Conservation (phyloP, 2,113 vertebrate species). For the Dipodomys stephensi region DNA sequence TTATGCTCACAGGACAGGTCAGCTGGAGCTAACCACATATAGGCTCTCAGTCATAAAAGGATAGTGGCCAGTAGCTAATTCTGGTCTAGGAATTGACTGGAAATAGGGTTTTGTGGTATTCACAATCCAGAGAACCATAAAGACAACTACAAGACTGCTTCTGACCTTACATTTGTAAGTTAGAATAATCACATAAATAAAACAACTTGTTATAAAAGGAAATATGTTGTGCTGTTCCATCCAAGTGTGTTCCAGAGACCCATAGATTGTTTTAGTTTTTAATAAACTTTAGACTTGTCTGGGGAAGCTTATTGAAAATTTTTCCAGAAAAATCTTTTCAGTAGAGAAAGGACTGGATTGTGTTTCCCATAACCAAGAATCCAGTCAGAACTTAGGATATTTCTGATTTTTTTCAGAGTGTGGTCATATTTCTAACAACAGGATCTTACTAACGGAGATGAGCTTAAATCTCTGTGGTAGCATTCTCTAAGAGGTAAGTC, state of each 20-base stretch:
- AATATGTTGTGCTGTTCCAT: background rate
- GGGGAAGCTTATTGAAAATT: background rate
- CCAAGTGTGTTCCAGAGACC: background rate
- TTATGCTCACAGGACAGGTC: background rate
- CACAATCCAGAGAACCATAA: background rate
- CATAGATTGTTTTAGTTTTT: background rate
- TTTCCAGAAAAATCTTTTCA: slow-evolving; percentile 34
- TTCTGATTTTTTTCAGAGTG: background rate
- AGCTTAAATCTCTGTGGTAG: background rate
- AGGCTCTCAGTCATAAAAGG: background rate
- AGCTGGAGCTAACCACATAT: background rate
- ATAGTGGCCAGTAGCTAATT: background rate
- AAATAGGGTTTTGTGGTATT: background rate
- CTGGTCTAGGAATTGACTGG: background rate
- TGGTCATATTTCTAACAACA: background rate
- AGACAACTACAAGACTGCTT: background rate
- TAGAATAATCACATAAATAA: background rate
- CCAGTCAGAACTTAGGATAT: background rate
- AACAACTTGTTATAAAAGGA: slow-evolving; percentile 5
- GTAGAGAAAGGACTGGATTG: background rate
- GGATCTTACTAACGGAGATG: background rate
- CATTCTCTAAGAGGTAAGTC: background rate
- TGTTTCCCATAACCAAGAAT: background rate
- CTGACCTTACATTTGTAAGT: background rate
- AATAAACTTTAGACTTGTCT: background rate